Percentiles rank a stretch among this genome's conserved stretches.
Evolutionary conservation across 2,888 invertebrate genomes (phyloP).

Genomic region (Dioctria linearis): DNA sequence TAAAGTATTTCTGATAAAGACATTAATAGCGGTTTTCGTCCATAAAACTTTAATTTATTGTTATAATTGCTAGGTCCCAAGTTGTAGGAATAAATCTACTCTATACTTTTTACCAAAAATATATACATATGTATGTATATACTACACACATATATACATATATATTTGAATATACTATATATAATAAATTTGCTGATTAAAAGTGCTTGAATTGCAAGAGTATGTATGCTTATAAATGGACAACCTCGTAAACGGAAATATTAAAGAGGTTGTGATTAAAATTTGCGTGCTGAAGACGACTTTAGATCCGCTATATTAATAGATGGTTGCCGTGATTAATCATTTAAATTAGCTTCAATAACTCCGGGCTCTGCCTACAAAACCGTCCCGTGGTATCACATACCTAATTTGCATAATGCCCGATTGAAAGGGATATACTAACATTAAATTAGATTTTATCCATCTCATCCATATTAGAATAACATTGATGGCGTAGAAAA

Average conservation of each 20-base stretch:
- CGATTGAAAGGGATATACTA: too few species aligned
- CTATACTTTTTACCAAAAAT: not conserved
- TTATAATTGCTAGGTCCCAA: not conserved
- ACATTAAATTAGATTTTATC: too few species aligned
- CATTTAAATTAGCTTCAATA: not conserved
- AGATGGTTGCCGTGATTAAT: not conserved
- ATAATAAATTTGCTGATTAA: not conserved
- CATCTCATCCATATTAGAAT: too few species aligned
- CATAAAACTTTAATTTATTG: conserved; percentile 12
- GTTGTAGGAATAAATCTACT: not conserved
- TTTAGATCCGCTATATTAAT: not conserved
- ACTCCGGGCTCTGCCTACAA: too few species aligned
- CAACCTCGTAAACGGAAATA: not conserved
- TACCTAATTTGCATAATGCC: too few species aligned
- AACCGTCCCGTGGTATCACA: too few species aligned
- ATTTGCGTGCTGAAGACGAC: not conserved
- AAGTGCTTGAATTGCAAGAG: not conserved
- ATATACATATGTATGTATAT: too few species aligned
- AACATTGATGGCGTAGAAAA: too few species aligned
- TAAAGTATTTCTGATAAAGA: conserved; percentile 1
- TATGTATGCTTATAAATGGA: too few species aligned
- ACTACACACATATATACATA: too few species aligned
- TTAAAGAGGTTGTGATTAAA: not conserved
- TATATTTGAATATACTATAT: too few species aligned
- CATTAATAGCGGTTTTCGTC: conserved; percentile 8